Evolutionary conservation across 2,797 vertebrate genomes (phyloP), one percentile per base, ranked within the genome.

Genomic region (Cetoscarus ocellatus): DNA sequence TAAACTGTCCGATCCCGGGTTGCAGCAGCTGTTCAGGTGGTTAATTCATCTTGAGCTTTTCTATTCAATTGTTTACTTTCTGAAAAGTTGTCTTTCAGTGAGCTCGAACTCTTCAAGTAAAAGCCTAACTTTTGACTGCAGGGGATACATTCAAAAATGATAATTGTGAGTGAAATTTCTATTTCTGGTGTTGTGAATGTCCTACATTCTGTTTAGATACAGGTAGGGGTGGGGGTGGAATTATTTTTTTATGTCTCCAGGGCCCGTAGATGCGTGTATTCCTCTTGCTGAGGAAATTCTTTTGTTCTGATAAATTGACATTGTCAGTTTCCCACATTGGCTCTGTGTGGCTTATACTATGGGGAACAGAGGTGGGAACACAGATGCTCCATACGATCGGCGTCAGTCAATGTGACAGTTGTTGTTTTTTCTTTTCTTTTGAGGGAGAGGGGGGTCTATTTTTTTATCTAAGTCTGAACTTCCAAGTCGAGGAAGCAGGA

Each of bases 261-360:
- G 92, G 92, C 88, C 90, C 86, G 75, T 68, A 90, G 84, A 91
- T 73, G 84, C 4, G 27, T 83, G 87, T 83, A 86, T 86, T 88
- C 82, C 85, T 87, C 86, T 89, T 84, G 87, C 87, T 85, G 84
- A 93, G 85, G 84, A 90, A 27, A 92, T 78, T 88, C 87, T 90
- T 95, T 94, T 94, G 93, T 94, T 94, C 87, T 94, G 90, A 91
- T 93, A 93, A 95, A 94, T 94, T 94, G 91, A 94, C 90, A 91
- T 58, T 90, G 93, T 93, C 94, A 94, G 92, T 87, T 93, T 93
- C 90, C 90, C 91, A 92, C 89, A 70, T 90, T 91, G 87, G 90
- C 82, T 87, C 87, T 84, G 84, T 67, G 90, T 86, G 84, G 83
- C 83, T 86, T 84, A 91, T 91, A 91, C 93, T 91, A 87, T 80